A percentile compares a stretch with the other conserved stretches of the same genome.
Evolutionary conservation across 2,888 invertebrate genomes (phyloP).

Genomic region (Mesodorylaimus sp.): DNA sequence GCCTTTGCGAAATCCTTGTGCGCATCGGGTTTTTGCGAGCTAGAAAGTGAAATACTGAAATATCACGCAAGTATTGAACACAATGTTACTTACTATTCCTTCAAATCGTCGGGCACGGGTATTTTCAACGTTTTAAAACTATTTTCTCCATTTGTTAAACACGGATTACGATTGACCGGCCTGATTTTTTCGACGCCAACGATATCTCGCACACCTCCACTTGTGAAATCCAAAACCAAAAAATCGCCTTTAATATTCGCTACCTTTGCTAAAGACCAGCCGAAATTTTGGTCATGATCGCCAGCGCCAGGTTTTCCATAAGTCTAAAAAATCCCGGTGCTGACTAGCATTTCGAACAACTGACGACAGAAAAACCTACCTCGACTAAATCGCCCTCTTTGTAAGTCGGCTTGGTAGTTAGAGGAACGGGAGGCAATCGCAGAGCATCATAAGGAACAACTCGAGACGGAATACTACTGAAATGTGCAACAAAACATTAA

Average conservation of each 20-base stretch:
- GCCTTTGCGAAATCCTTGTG: not conserved
- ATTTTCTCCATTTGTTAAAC: not conserved
- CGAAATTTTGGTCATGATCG: not conserved
- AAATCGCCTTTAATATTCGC: slow-evolving; percentile 6
- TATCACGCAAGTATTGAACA: not conserved
- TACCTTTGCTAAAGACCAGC: slow-evolving; percentile 4
- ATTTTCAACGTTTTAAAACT: slow-evolving; percentile 34
- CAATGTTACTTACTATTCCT: slow-evolving; percentile 61
- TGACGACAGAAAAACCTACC: no score
- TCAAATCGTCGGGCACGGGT: slow-evolving; percentile 75
- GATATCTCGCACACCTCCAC: not conserved
- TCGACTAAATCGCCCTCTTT: not conserved
- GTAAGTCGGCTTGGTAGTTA: not conserved
- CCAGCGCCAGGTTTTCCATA: not conserved
- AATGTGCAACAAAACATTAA: not conserved
- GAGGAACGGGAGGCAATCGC: not conserved
- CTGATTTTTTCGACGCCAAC: not conserved
- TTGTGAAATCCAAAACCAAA: not conserved
- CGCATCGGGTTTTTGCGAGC: not conserved
- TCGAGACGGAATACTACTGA: not conserved
- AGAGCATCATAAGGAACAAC: not conserved
- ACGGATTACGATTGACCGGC: not conserved
- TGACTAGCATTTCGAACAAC: no score
- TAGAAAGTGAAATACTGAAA: not conserved
- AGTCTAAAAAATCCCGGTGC: not conserved